phyloP scores from a whole-genome alignment of 1,140 invertebrate species.

The Oedothorax gibbosus region DNA sequence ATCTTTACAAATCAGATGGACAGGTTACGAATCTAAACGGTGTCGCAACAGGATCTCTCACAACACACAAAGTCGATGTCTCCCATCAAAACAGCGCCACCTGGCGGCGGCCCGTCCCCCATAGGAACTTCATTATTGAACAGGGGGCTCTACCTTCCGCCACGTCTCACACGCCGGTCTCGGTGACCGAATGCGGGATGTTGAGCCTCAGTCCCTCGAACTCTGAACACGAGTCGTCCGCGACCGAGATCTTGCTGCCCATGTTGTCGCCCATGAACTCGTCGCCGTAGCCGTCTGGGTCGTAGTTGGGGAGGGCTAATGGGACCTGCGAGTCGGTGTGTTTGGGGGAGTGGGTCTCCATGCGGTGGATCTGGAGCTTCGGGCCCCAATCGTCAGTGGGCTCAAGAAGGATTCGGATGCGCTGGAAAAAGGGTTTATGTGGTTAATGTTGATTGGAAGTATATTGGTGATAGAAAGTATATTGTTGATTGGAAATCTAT shows the following conservation, averaged over 20 bases:
- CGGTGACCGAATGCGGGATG: slow-evolving; percentile 37
- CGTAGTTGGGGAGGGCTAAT: slow-evolving; percentile 63
- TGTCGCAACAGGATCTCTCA: too few relatives aligned
- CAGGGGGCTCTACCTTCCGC: too few relatives aligned
- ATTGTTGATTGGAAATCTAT: too few relatives aligned
- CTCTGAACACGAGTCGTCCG: slow-evolving; percentile 47
- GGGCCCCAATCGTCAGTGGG: slow-evolving; percentile 78
- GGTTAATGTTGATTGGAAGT: too few relatives aligned
- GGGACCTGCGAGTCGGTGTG: slow-evolving; percentile 65
- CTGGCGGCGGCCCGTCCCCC: too few relatives aligned
- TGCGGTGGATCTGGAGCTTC: slow-evolving; percentile 65
- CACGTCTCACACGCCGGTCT: slow-evolving; percentile 54
- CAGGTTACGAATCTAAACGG: too few relatives aligned
- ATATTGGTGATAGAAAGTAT: too few relatives aligned
- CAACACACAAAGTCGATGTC: too few relatives aligned
- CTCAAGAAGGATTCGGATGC: slow-evolving; percentile 73
- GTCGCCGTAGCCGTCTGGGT: slow-evolving; percentile 61
- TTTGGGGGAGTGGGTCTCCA: slow-evolving; percentile 64
- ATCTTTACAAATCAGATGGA: too few relatives aligned
- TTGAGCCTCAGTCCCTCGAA: slow-evolving; percentile 59
- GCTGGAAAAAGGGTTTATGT: slow-evolving; percentile 65
- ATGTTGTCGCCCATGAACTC: slow-evolving; percentile 46
- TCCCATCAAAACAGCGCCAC: too few relatives aligned
- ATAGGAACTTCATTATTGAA: too few relatives aligned
- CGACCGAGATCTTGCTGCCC: slow-evolving; percentile 38